Conservation (phyloP, 1,140 invertebrate species). For the Drosophila ercepeae region DNA sequence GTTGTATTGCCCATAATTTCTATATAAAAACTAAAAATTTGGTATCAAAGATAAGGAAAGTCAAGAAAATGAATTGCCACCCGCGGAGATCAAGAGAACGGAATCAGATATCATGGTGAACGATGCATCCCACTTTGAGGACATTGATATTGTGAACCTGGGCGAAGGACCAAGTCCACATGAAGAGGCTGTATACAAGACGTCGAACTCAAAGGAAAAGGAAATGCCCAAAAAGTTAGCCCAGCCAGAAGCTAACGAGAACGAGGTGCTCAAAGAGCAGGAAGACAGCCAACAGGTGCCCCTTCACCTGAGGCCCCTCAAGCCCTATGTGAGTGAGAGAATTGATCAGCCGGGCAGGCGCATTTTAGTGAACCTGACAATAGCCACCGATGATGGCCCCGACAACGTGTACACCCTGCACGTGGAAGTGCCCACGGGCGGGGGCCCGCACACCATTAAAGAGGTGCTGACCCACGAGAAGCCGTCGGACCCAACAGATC, state of each 20-base stretch:
- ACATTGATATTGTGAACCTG: slow-evolving; percentile 79
- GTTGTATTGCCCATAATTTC: not conserved
- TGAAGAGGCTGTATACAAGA: slow-evolving; percentile 62
- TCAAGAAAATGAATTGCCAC: not conserved
- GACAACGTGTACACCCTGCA: slow-evolving; percentile 81
- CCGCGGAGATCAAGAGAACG: not conserved
- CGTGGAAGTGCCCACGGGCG: slow-evolving; percentile 74
- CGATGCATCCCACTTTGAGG: slow-evolving; percentile 61
- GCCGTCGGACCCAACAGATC: slow-evolving; percentile 3
- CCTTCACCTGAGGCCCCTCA: slow-evolving; percentile 40
- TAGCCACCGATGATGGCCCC: slow-evolving; percentile 75
- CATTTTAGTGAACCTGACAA: slow-evolving; percentile 79
- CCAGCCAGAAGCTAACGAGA: slow-evolving; percentile 38
- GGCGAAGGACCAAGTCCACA: slow-evolving; percentile 45
- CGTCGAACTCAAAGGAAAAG: slow-evolving; percentile 10
- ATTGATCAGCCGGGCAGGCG: slow-evolving; percentile 64
- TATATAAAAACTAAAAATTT: slow-evolving; percentile 1
- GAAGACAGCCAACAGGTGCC: slow-evolving; percentile 11
- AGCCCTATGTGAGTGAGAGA: slow-evolving; percentile 68
- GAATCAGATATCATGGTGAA: slow-evolving; percentile 68
- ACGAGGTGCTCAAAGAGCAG: slow-evolving; percentile 58
- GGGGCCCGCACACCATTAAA: slow-evolving; percentile 57
- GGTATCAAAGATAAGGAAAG: slow-evolving; percentile 13
- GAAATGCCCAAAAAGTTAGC: not conserved
- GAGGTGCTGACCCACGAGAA: slow-evolving; percentile 70